Percentiles rank a stretch among this genome's conserved stretches.
Conservation (phyloP, 2,888 invertebrate species). For the Timema podura region DNA sequence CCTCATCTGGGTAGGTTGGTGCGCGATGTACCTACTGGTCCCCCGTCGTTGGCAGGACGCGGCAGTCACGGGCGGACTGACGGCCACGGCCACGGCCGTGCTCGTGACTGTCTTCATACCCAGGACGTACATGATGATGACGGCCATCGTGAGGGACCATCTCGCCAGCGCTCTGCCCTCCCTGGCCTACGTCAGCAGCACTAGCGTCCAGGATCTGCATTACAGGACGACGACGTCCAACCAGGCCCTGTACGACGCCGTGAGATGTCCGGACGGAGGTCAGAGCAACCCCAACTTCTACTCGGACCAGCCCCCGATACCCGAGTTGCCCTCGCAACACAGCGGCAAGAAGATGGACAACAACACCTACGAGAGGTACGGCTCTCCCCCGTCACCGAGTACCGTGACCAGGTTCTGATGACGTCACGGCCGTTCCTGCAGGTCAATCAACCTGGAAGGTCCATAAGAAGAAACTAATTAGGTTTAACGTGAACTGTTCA, state of each 20-base stretch:
- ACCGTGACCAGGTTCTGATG: conserved; percentile 38
- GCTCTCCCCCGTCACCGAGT: conserved; percentile 37
- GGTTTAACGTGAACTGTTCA: too few species aligned
- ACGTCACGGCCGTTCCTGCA: neutral
- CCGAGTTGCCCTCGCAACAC: neutral
- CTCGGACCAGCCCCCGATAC: conserved; percentile 32
- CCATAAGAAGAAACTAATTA: too few species aligned
- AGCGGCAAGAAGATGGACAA: conserved; percentile 28
- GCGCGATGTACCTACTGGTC: conserved; percentile 50
- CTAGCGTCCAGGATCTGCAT: conserved; percentile 29
- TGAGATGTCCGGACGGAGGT: conserved; percentile 28
- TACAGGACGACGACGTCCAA: conserved; percentile 33
- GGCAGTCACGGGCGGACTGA: conserved; percentile 56
- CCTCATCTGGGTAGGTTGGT: conserved; percentile 58
- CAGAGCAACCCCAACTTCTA: conserved; percentile 37
- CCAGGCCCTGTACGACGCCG: conserved; percentile 40
- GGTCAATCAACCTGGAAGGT: too few species aligned
- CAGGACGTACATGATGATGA: conserved; percentile 63
- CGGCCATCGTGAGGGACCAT: conserved; percentile 58
- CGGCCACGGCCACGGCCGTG: conserved; percentile 59
- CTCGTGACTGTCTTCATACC: conserved; percentile 63
- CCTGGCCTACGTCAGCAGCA: conserved; percentile 22
- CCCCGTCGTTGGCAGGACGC: conserved; percentile 46
- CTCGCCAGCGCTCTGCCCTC: conserved; percentile 40
- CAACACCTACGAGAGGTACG: conserved; percentile 38